Base-by-base conservation (phyloP, 2,888 invertebrate genomes). In the Drosophila kanekoi region DNA sequence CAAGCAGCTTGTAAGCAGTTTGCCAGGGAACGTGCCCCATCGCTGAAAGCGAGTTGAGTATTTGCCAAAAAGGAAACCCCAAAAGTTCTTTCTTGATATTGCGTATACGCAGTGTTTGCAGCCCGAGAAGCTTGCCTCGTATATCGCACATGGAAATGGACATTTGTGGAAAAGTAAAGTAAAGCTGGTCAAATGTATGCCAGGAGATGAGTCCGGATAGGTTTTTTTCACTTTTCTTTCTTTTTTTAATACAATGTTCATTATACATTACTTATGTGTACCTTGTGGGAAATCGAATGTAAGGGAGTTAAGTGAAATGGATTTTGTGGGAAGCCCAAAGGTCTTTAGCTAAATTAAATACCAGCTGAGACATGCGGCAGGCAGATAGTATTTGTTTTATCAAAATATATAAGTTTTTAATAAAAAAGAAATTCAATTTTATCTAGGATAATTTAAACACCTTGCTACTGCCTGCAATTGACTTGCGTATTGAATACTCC, bases 61-160 rank as follows among this genome's bases (percentile, higher is more conserved):
- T 71, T 72, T 62, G 68, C 64, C 59, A 32, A 54, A 57, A 49
- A 35, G 56, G 35, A 67, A 58, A 69, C 59, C 54, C 51, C 45
- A 49, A 57, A 73, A 48, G 44, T 54, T 53, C 64, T 38, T 53
- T 45, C 48, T 44, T 44, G 41, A 77, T 70, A 79, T 87, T 83
- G 79, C 83, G 83, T 83, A 81, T 79, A 83, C 81, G 87, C 77
- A 64, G 40, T 62, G 51, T 57, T 61, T 20, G 13, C 51, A 56
- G 37, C 23, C 18, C 10, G 37, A 23, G 20, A 43, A 28, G 13
- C 16, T 43, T 43, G 28, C 52, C 23, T 23, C 40, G 37, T 38
- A 40, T 53, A 47, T 35, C 18, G 32, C 40, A 56, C 40, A 74
- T 57, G 47, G 37, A 56, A 53, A 48, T 74, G 57, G 47, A 59